Percentiles rank a stretch among this genome's conserved stretches.
Evolutionary conservation across 2,888 invertebrate species (phyloP).

Genomic region (Baronia brevicornis): DNA sequence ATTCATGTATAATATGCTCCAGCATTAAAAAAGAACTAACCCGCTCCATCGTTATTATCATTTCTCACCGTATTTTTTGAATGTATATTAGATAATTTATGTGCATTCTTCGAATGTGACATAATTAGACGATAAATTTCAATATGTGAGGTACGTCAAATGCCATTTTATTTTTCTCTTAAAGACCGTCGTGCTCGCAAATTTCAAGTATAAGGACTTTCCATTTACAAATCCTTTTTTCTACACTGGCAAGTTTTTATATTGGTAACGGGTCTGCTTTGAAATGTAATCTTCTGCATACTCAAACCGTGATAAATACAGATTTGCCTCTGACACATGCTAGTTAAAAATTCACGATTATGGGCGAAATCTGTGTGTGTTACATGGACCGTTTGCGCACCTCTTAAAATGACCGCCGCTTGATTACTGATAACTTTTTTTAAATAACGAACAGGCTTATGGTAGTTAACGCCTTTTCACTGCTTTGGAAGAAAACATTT

Average conservation of each 20-base stretch:
- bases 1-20: not conserved
- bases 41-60: conserved; percentile 44
- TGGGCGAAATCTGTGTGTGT: no score
- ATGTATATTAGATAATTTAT: conserved; percentile 58
- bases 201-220: conserved; percentile 33
- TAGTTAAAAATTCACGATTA: no score
- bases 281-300: conserved; percentile 1
- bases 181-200: conserved; percentile 48
- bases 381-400: no score
- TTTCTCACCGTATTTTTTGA: conserved; percentile 39
- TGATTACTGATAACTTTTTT: no score
- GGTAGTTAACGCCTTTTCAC: no score
- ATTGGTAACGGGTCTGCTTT: conserved; percentile 7
- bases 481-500: no score
- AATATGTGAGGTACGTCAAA: conserved; percentile 65
- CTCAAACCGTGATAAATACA: no score
- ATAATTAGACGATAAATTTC: conserved; percentile 72
- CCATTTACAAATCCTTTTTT: conserved; percentile 9
- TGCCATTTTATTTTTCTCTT: conserved; percentile 59
- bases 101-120: conserved; percentile 64
- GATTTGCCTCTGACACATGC: no score
- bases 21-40: conserved; percentile 27
- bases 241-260: conserved; percentile 18
- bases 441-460: no score
- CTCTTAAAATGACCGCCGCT: no score